Conservation (phyloP, 1,140 invertebrate genomes). For the Ostrea edulis region DNA sequence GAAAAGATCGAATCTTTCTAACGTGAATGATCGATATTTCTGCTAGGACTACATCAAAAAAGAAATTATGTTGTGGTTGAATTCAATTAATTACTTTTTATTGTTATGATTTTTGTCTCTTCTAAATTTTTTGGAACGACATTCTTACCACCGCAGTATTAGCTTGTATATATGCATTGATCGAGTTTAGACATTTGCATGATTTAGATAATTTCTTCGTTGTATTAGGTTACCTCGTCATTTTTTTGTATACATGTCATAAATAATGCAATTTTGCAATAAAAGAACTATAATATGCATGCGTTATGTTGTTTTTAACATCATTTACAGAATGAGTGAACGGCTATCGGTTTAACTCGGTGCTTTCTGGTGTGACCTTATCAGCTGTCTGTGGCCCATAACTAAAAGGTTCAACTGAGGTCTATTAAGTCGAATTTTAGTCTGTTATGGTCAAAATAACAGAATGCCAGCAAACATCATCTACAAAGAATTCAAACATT, state of each 20-base stretch:
- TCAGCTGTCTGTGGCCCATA: no score
- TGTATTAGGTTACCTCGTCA: background rate
- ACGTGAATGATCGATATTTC: background rate
- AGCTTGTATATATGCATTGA: constrained; percentile 16
- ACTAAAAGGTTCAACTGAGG: no score
- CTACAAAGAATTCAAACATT: no score
- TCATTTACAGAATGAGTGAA: no score
- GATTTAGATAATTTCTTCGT: background rate
- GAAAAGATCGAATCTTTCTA: background rate
- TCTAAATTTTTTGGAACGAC: background rate
- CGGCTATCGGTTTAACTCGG: no score
- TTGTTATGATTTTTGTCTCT: background rate
- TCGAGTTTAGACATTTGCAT: background rate
- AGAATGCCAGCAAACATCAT: no score
- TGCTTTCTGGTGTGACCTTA: no score
- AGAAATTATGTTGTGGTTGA: no score
- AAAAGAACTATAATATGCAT: background rate
- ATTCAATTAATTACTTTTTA: background rate
- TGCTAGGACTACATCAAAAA: background rate
- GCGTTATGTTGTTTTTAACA: background rate
- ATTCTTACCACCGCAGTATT: constrained; percentile 36
- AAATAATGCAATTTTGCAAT: constrained; percentile 24
- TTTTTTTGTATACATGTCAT: background rate
- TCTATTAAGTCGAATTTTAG: no score
- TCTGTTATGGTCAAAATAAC: no score